Evolutionary conservation across 2,888 invertebrate genomes (phyloP).

Genomic region (Tenthredo notha): DNA sequence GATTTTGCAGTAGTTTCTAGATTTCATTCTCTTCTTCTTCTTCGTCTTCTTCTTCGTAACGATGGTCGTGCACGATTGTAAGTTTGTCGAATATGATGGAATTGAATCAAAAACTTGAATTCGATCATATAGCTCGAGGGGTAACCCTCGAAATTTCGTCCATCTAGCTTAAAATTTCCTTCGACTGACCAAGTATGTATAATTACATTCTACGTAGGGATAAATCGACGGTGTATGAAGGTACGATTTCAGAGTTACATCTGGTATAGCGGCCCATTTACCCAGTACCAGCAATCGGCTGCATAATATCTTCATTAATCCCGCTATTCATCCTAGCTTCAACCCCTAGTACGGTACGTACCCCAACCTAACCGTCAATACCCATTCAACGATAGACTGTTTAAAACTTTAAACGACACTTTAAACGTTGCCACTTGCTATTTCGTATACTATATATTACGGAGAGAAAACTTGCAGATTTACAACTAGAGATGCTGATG

Average conservation of each 20-base stretch:
- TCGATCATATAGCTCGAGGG: background rate
- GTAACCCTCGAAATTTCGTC: background rate
- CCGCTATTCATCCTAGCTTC: conserved; percentile 32
- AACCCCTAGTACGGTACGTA: background rate
- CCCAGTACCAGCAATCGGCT: conserved; percentile 59
- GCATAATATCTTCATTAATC: conserved; percentile 63
- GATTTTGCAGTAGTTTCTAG: background rate
- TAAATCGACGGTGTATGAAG: background rate
- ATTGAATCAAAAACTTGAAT: background rate
- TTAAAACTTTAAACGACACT: conserved; percentile 59
- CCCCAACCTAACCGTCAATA: conserved; percentile 3
- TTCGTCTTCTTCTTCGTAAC: background rate
- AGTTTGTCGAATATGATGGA: background rate
- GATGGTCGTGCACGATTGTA: background rate
- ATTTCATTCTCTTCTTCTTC: background rate
- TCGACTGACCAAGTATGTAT: conserved; percentile 3
- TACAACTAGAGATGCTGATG: background rate
- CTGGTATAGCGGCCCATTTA: conserved; percentile 59
- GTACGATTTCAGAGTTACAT: conserved; percentile 54
- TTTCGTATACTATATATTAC: background rate
- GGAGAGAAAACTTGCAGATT: conserved; percentile 17
- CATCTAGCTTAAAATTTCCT: background rate
- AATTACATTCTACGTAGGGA: conserved; percentile 32
- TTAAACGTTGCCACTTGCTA: conserved; percentile 57
- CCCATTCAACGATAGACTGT: conserved; percentile 51